Evolutionary conservation across 2,888 invertebrate species (phyloP).

Genomic region (Apotomis betuletana): DNA sequence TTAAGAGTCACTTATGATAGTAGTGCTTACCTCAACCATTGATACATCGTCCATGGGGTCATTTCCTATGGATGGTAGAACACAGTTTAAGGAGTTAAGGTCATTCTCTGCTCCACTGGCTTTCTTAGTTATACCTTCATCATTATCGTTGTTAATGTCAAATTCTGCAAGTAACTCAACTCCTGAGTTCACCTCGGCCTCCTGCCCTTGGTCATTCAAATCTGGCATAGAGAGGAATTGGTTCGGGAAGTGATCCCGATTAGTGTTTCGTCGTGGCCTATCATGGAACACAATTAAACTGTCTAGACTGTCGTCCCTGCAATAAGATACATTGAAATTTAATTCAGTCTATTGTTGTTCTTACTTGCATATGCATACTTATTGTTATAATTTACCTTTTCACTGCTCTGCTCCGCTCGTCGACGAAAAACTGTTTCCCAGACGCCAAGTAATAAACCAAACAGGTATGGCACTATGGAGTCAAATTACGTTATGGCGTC

Average conservation of each 20-base stretch:
- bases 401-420: too few relatives aligned
- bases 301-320: conserved; percentile 61
- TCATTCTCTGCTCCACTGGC: conserved; percentile 55
- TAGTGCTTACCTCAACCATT: conserved; percentile 63
- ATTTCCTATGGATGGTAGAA: conserved; percentile 72
- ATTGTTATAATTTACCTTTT: too few relatives aligned
- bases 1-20: too few relatives aligned
- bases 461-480: too few relatives aligned
- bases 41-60: conserved; percentile 71
- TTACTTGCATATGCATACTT: too few relatives aligned
- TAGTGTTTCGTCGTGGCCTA: conserved; percentile 59
- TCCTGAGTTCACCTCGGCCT: conserved; percentile 56
- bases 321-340: conserved; percentile 46
- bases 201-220: conserved; percentile 64
- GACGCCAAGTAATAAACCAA: too few relatives aligned
- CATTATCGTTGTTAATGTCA: conserved; percentile 67
- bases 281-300: conserved; percentile 63
- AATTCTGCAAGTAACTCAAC: conserved; percentile 72
- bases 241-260: conserved; percentile 57
- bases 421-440: too few relatives aligned
- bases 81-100: conserved; percentile 71
- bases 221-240: conserved; percentile 76
- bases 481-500: too few relatives aligned
- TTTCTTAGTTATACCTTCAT: conserved; percentile 60
- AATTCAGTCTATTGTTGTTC: conserved; percentile 5